Conservation (phyloP, 2,888 invertebrate genomes). For the Isotomurus palustris region DNA sequence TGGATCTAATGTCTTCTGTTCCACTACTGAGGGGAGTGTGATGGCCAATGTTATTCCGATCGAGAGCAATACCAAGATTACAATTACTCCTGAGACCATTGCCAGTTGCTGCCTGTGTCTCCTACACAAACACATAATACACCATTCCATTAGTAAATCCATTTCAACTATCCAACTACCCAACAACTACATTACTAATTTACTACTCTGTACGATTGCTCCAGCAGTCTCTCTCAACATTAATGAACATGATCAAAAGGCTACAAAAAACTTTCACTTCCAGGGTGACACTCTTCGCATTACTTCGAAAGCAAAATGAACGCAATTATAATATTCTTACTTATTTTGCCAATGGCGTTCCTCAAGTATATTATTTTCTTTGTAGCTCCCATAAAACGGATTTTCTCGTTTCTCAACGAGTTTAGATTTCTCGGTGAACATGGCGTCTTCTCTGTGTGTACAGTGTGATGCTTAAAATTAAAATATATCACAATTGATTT, state of each 20-base stretch:
- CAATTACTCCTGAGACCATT: constrained; percentile 39
- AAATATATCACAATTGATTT: not conserved
- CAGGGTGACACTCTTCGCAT: not conserved
- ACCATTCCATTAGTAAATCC: not conserved
- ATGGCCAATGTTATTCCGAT: constrained; percentile 44
- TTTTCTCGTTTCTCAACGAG: constrained; percentile 44
- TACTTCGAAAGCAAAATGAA: no score
- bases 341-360: constrained; percentile 46
- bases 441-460: no score
- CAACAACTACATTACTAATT: no score
- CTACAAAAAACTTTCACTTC: no score
- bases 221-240: not conserved
- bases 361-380: constrained; percentile 41
- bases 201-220: not conserved
- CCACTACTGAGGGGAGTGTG: constrained; percentile 40
- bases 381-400: constrained; percentile 46
- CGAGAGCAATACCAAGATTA: constrained; percentile 36
- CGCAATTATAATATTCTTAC: no score
- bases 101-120: constrained; percentile 42
- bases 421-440: constrained; percentile 45
- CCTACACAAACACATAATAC: constrained; percentile 18
- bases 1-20: constrained; percentile 26
- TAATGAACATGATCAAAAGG: not conserved
- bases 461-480: no score
- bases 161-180: not conserved